Evolutionary conservation across 2,888 invertebrate species (phyloP), one percentile per base, ranked within the genome.

Genomic region (Eumerus sabulonum): DNA sequence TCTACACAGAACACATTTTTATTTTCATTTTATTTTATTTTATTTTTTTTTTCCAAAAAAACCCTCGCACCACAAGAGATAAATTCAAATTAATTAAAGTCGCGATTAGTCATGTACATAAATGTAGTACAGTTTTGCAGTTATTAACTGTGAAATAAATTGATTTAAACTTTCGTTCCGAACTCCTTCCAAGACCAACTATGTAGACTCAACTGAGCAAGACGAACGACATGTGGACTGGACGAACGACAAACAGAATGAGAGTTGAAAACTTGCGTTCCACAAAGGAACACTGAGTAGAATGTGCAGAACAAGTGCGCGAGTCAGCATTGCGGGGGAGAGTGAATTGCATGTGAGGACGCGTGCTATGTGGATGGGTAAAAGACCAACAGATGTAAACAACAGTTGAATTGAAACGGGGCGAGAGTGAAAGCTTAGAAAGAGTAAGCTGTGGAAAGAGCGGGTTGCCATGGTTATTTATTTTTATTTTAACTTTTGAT

Each of bases 191-290:
- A 64, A 56, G 16, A 45, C 74, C 82, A 81, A 82, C 82, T 71
- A 82, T 74, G 74, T 76, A 82, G 82, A 82, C 83, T 83, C 83
- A 82, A 83, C 83, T 83, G 71, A 81, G 66, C 51, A 64, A 66
- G 63, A 27, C 27, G 60, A 60, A 64, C 47, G 50, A 53, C 51
- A 3, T 53, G 38, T 64, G 45, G 60, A 59, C 63, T 40, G 18
- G 35, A 27, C 27, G 7, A 4, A 27, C 27, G 7, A 27, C 27
- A 27, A 27, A 27, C 27, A 7, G 2, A 44, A 51, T 54, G 48
- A 63, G 73, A 63, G 67, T 63, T 47, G 54, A 53, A 70, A 79
- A 64, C 79, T 79, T 79, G 60, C 44, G 74, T 70, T 79, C 79
- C 79, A 79, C 79, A 79, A 45, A 59, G 35, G 11, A 71, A 45